phyloP scores from a whole-genome alignment of 2,797 vertebrate species.

The Ceryle rudis region DNA sequence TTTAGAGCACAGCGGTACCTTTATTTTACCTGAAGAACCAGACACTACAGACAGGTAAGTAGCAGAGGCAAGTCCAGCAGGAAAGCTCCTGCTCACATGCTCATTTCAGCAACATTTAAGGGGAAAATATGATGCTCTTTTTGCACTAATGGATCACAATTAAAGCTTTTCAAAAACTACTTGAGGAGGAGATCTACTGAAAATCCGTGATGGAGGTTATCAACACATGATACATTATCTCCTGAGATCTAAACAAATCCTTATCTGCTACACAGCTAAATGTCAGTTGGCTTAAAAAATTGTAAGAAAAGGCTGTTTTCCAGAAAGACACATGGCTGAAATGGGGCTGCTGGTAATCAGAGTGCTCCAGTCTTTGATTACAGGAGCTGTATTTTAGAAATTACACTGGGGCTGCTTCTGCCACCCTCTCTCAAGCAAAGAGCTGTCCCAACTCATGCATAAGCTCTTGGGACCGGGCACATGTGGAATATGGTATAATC shows the following conservation, averaged over 20 bases:
- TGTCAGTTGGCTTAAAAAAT: neutral
- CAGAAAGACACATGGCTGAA: neutral
- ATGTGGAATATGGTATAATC: neutral
- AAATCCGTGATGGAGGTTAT: neutral
- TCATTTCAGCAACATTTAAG: neutral
- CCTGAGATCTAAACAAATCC: neutral
- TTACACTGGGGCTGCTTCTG: neutral
- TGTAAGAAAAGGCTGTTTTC: constrained; percentile 6
- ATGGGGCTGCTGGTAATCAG: neutral
- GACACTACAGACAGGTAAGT: neutral
- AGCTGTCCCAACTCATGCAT: neutral
- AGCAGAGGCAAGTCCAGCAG: neutral
- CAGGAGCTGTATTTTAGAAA: neutral
- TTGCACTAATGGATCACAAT: neutral
- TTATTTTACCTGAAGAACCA: neutral
- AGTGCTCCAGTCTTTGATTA: neutral
- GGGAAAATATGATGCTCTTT: neutral
- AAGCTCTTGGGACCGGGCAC: neutral
- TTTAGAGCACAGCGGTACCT: neutral
- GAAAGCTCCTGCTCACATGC: neutral
- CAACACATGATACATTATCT: neutral
- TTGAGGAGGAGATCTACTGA: neutral
- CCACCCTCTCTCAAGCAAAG: neutral
- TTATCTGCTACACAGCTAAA: neutral
- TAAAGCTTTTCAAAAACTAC: neutral